Evolutionary conservation across 2,113 vertebrate species (phyloP).

Genomic region (Apodemus speciosus): DNA sequence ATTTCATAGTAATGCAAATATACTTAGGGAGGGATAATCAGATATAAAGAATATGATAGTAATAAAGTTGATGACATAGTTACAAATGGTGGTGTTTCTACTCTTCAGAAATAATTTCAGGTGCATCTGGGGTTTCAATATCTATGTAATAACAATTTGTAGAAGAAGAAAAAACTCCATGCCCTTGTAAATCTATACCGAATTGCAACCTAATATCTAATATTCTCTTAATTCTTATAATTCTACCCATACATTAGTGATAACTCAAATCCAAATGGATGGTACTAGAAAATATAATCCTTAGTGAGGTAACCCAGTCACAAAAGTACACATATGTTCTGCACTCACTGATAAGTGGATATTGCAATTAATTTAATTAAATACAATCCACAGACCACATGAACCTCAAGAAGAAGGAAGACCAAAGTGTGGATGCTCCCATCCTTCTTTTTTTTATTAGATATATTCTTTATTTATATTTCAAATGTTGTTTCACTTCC

Average conservation of each 20-base stretch:
- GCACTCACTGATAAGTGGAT: too few species aligned
- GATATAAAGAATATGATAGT: not conserved
- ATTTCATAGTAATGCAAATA: slow-evolving; percentile 3
- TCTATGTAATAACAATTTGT: not conserved
- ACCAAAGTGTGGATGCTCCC: too few species aligned
- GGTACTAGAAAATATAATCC: too few species aligned
- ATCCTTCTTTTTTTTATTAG: too few species aligned
- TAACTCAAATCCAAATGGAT: not conserved
- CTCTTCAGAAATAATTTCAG: not conserved
- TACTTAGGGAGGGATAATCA: not conserved
- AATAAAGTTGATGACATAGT: not conserved
- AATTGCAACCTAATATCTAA: not conserved
- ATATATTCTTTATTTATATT: too few species aligned
- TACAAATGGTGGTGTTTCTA: not conserved
- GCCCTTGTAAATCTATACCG: not conserved
- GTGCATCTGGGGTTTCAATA: not conserved
- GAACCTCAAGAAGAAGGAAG: too few species aligned
- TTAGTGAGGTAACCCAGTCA: too few species aligned
- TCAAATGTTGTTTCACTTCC: too few species aligned
- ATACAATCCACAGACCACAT: too few species aligned
- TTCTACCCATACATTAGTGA: not conserved
- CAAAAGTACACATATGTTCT: too few species aligned
- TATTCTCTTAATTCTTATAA: not conserved
- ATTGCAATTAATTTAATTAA: too few species aligned
- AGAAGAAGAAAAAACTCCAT: not conserved